Evolutionary conservation across 2,113 vertebrate species (phyloP), one percentile per base, ranked within the genome.

Genomic region (Pollachius pollachius): DNA sequence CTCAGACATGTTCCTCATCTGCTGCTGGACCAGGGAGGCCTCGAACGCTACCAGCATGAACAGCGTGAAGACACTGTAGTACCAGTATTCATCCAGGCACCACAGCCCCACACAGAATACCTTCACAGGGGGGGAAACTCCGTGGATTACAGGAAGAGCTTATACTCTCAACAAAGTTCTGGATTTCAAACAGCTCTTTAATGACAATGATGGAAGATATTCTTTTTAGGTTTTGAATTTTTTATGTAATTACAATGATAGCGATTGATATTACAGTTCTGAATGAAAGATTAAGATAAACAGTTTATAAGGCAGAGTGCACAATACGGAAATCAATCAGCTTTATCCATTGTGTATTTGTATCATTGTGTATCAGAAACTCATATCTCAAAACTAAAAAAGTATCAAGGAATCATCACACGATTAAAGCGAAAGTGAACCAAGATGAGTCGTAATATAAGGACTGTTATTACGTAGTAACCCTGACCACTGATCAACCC

Each of bases 71-170:
- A 99, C 92, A 0, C 97, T 99, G 93, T 99, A 99, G 79, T 99
- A 99, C 97, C 97, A 99, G 62, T 99, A 99, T 64, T 99, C 97
- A 0, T 99, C 97, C 81, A 99, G 85, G 84, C 97, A 99, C 97
- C 97, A 99, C 18, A 99, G 75, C 0, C 95, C 96, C 72, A 99
- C 97, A 1, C 97, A 99, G 74, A 99, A 95, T 58, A 99, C 97
- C 97, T 98, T 23, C 23, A 23, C 69, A 68, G 18, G 21, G 41
- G 70, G 21, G 48, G 13, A 8, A 17, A 25, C 4, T 48, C 7
- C 25, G 66, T 13, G 21, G 30, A 27, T 67, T 25, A 77, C 2
- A 57, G n/a, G 34, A 67, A 5, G 15, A 18, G 27, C 16, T 58
- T 12, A 37, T 0, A 34, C n/a, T 18, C 8, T 25, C 3, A 16